Percentiles rank a stretch among this genome's conserved stretches.
phyloP scores from a whole-genome alignment of 2,797 vertebrate genomes.

The Anniella stebbinsi region DNA sequence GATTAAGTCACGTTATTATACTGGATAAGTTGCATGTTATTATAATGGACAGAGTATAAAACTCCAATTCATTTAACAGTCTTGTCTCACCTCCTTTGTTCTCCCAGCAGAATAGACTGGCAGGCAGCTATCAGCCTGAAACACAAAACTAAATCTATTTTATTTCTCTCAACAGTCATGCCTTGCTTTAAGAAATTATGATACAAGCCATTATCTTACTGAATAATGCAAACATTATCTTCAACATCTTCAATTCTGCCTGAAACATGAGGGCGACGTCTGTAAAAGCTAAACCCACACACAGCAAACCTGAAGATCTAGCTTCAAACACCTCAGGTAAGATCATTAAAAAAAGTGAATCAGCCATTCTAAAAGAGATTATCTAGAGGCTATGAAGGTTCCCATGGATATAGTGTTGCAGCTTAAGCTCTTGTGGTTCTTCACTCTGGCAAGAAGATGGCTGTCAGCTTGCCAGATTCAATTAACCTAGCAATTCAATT shows the following conservation, averaged over 20 bases:
- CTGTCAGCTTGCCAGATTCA: neutral
- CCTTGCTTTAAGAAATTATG: neutral
- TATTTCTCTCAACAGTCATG: neutral
- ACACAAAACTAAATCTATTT: neutral
- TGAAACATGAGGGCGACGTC: neutral
- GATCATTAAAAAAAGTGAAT: neutral
- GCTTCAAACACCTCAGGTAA: neutral
- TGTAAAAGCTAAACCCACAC: neutral
- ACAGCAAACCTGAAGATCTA: neutral
- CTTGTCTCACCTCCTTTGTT: neutral
- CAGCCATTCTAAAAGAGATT: neutral
- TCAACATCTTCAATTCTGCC: neutral
- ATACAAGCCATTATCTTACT: accelerated
- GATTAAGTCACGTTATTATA: neutral
- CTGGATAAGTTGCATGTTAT: too few relatives aligned
- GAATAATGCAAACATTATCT: neutral
- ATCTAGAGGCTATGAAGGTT: neutral
- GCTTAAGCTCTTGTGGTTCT: neutral
- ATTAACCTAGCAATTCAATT: neutral
- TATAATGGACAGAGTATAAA: neutral
- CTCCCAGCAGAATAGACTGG: neutral
- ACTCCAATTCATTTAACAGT: neutral
- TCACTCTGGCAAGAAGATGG: neutral
- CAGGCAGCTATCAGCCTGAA: neutral
- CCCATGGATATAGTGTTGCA: neutral